These are phyloP conservation scores for Eremobia ochroleuca DNA, from an alignment of 2,888 invertebrate genomes.

Conservation along the genomic window DNA sequence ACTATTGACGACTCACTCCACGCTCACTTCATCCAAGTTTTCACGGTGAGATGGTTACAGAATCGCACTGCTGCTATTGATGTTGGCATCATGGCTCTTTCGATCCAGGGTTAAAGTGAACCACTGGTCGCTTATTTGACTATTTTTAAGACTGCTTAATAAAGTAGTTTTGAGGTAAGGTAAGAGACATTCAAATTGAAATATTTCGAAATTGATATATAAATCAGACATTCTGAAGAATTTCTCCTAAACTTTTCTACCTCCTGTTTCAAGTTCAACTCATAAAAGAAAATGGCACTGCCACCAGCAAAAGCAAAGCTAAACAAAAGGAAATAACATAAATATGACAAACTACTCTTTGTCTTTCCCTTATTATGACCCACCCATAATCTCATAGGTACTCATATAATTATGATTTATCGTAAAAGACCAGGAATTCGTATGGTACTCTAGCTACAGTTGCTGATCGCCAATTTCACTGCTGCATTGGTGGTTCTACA, in stretches of 20 bases:
- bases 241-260: neutral
- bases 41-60: no score
- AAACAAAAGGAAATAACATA: constrained; percentile 11
- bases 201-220: neutral
- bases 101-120: no score
- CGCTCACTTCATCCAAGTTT: no score
- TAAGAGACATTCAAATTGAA: no score
- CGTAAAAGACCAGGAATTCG: neutral
- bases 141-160: no score
- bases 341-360: neutral
- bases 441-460: neutral
- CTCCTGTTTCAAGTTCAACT: neutral
- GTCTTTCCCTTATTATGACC: neutral
- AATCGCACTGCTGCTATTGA: no score
- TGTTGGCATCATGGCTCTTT: no score
- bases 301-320: neutral
- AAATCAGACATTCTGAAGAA: neutral
- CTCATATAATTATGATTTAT: neutral
- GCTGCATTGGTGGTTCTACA: neutral
- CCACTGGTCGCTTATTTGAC: no score
- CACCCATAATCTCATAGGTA: neutral
- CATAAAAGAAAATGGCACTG: neutral
- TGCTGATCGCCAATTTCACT: neutral
- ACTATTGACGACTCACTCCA: no score
- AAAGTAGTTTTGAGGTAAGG: no score